Conservation (phyloP, 2,888 invertebrate species). For the Limenitis camilla region DNA sequence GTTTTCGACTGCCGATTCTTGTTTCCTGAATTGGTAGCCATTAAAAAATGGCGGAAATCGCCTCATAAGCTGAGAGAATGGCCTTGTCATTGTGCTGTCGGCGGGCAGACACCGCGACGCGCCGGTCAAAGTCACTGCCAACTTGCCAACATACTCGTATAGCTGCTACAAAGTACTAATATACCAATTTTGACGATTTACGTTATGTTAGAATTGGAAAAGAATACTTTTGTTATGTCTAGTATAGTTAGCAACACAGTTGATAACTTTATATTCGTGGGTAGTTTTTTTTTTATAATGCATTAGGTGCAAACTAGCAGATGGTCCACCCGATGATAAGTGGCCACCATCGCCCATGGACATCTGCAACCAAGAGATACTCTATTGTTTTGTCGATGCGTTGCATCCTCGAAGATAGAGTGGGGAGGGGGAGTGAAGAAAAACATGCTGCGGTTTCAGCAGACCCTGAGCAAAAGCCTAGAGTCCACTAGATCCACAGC, state of each 20-base stretch:
- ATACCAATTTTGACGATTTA: background rate
- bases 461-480: no score
- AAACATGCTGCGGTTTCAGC: no score
- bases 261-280: no score
- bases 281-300: no score
- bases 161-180: background rate
- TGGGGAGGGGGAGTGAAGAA: no score
- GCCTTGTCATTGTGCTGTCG: constrained; percentile 42
- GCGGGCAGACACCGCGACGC: constrained; percentile 30
- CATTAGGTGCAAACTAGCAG: no score
- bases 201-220: background rate
- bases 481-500: no score
- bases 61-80: constrained; percentile 37
- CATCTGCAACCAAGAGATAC: no score
- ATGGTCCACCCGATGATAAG: no score
- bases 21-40: constrained; percentile 6
- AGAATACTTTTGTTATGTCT: background rate
- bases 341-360: no score
- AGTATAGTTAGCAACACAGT: background rate
- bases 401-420: no score
- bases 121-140: constrained; percentile 57
- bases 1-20: background rate
- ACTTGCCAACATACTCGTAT: constrained; percentile 6
- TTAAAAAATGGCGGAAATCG: constrained; percentile 34
- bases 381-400: no score